Evolutionary conservation across 2,113 vertebrate species (phyloP), one percentile per base, ranked within the genome.

Genomic region (Phyllostomus hastatus): DNA sequence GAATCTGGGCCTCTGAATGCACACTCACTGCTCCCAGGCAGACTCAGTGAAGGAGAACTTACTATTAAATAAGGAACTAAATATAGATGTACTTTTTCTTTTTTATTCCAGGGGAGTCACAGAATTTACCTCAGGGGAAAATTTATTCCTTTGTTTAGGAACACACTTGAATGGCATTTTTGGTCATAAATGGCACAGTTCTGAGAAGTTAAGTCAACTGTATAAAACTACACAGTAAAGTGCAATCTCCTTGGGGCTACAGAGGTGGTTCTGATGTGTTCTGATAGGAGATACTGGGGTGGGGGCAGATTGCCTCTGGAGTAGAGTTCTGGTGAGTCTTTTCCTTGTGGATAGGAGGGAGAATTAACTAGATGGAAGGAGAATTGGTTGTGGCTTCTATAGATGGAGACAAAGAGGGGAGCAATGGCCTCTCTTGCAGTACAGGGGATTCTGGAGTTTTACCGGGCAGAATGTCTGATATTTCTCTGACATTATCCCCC

Each of bases 51-150:
- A 90, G 70, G 46, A 6, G 28, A 87, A 52, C 35, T 96, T 46
- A 85, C 66, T 82, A 76, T 88, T 90, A 88, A 96, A 84, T 48
- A 84, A 95, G 70, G 84, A 67, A 57, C 84, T 88, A 94, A 96
- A 92, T 88, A 94, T 33, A 96, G 76, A 85, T 8, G 22, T 7
- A 10, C 54, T 20, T 46, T 6, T 64, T 52, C 31, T 28, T 59
- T 81, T 80, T 20, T 50, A 81, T 90, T 85, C 79, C 59, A 85
- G 6, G 41, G 46, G 22, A 94, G n/a, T 69, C 66, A 82, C 41
- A 88, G 81, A 46, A 85, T 79, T 92, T 94, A 79, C 59, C 88
- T 67, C 50, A 52, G 20, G 85, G 94, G 41, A 79, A 80, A 97
- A 67, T 78, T 4, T 80, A 88, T 88, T 84, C 10, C 93, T 90